Conservation (phyloP, 2,888 invertebrate species). For the Harpalus rubripes region DNA sequence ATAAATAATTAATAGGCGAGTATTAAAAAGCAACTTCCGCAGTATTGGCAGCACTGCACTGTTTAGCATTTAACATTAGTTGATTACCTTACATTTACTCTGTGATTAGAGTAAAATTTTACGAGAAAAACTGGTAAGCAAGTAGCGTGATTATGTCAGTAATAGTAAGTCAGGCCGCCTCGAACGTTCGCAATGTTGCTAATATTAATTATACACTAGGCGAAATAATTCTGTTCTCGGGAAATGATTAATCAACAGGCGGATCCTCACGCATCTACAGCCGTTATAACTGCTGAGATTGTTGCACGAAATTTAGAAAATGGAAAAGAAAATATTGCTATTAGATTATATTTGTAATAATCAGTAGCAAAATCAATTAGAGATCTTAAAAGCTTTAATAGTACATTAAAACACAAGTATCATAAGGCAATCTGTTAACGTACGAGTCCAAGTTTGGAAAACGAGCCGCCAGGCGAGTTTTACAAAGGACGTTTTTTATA, state of each 20-base stretch:
- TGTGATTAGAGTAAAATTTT: conserved; percentile 33
- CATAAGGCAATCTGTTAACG: too few relatives aligned
- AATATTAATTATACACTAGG: conserved; percentile 15
- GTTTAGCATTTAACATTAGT: conserved; percentile 33
- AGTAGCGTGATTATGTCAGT: conserved; percentile 4
- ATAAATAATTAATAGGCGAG: conserved; percentile 16
- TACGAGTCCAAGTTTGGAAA: too few relatives aligned
- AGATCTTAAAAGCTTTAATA: too few relatives aligned
- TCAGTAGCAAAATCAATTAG: not conserved
- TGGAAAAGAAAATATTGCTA: not conserved
- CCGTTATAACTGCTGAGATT: not conserved
- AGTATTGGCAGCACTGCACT: conserved; percentile 2
- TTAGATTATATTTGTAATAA: not conserved
- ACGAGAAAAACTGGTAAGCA: conserved; percentile 29
- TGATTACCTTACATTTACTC: conserved; percentile 35
- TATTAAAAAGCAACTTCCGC: not conserved
- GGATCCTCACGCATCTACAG: not conserved
- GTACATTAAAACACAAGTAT: too few relatives aligned
- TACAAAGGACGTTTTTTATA: too few relatives aligned
- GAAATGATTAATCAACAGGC: not conserved
- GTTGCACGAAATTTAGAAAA: not conserved
- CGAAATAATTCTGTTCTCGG: conserved; percentile 1
- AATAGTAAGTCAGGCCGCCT: not conserved
- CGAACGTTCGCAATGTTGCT: not conserved
- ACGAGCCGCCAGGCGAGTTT: too few relatives aligned